These are phyloP conservation scores for Corvus cornix DNA, from an alignment of 2,113 vertebrate genomes.

Conservation along the genomic window DNA sequence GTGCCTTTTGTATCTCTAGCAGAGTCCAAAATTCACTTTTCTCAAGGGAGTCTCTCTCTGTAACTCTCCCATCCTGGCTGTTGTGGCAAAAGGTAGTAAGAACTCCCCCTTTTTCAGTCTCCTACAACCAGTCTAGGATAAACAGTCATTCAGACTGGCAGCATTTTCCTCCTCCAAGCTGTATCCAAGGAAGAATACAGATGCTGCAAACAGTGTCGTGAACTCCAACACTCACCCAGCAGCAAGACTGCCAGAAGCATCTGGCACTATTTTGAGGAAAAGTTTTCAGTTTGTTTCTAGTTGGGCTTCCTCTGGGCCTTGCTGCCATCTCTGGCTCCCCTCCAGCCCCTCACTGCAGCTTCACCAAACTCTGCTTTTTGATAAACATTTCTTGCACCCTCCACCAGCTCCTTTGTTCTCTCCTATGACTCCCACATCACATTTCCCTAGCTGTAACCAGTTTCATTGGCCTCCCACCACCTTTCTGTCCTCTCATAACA, in stretches of 20 bases:
- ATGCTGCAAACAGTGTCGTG: background rate
- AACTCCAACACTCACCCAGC: background rate
- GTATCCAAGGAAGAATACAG: background rate
- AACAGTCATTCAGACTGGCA: conserved; percentile 4
- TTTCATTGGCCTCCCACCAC: background rate
- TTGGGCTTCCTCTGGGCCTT: background rate
- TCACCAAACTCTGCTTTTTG: background rate
- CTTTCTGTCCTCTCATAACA: background rate
- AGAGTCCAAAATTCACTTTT: background rate
- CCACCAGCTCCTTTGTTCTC: background rate
- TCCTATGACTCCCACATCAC: background rate
- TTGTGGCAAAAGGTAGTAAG: conserved; percentile 10
- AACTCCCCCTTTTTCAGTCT: background rate
- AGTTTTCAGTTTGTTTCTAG: background rate
- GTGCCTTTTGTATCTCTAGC: background rate
- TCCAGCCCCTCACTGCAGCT: background rate
- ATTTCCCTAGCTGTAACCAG: background rate
- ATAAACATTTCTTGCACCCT: background rate
- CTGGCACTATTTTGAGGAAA: background rate
- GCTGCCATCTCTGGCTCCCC: background rate
- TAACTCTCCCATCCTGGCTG: background rate
- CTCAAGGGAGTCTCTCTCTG: background rate
- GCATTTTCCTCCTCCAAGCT: background rate
- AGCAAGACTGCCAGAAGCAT: background rate
- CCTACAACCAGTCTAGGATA: background rate